Base-by-base conservation (phyloP, 1,140 invertebrate genomes). In the Oedothorax gibbosus region DNA sequence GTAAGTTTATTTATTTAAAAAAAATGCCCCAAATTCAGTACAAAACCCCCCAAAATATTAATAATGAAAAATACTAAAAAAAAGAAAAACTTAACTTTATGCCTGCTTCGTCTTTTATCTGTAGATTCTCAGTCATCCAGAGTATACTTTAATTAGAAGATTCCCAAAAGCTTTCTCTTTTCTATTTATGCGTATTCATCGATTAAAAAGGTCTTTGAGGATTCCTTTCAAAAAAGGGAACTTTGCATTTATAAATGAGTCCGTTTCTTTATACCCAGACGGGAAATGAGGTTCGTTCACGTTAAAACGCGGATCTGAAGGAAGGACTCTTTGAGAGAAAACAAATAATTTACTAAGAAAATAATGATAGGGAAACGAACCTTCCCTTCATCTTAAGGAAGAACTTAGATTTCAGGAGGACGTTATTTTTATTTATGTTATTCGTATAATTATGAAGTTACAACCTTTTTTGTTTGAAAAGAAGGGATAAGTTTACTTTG, bases 71-170 rank as follows among this genome's bases (percentile, higher is more conserved):
- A 35, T 35, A 35, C 35, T 35, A 5, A 35, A 5, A 35, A 35
- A 35, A 35, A 5, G 5, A 35, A 35, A 35, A 35, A 1, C 35
- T 35, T 35, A 35, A 35, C 35, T 35, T 35, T 5, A 35, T 2
- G 35, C 35, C 35, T 60, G 53, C 57, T 76, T 73, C 71, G 65
- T 51, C 57, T 80, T 81, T 81, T 81, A 81, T 81, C 66, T 71
- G 35, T n/a, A 21, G 53, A 53, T 18, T 71, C 65, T 35, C 54
- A 21, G 56, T 62, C 64, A 57, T 75, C 21, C 78, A 53, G 62
- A n/a, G 51, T 81, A 71, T 21, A 81, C 78, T 81, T 81, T 81
- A 81, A 81, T 81, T 81, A 81, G 78, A 81, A 81, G 78, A 71
- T 71, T 20, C 78, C 66, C 56, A 71, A 71, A 81, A 81, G 78